Base-by-base conservation (phyloP, 2,888 invertebrate genomes). In the Ctena decussata region DNA sequence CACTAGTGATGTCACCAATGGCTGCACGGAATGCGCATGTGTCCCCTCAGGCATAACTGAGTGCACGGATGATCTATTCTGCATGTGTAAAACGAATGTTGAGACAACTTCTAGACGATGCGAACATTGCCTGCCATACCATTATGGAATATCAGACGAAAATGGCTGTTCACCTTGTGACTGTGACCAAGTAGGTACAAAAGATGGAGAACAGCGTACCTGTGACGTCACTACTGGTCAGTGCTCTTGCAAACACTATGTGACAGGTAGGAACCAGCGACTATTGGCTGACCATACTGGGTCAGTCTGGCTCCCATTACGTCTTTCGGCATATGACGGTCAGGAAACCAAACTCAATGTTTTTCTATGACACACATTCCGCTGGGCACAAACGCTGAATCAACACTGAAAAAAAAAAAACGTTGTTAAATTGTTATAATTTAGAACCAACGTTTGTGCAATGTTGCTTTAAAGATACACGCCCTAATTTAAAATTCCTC, bases 201-300 rank as follows among this genome's bases (percentile, higher is more conserved):
- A 39, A 0, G 49, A 15, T 0, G 3, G 15, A 6, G 24, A 11
- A 12, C 21, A 18, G 18, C 6, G n/a, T 21, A 70, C 49, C 6
- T 86, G 86, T 70, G n/a, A 86, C 39, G 21, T 30, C n/a, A 32
- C n/a, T 6, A 79, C 75, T 18, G 86, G 86, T 18, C 44, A 73
- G 44, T 86, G 86, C 39, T 18, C 60, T 18, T 86, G 86, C 49
- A 81, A 73, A 72, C n/a, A 27, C 15, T 71, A 79, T 79, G 86
- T 86, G 1, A 11, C 46, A 75, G 86, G 86, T 86, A 46, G 46
- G 46, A 46, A n/a, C n/a, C n/a, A n/a, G n/a, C n/a, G n/a, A n/a
- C n/a, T n/a, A n/a, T n/a, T n/a, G n/a, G n/a, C n/a, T n/a, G n/a
- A n/a, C n/a, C n/a, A n/a, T n/a, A n/a, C n/a, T n/a, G n/a, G n/a